Evolutionary conservation across 2,797 vertebrate genomes (phyloP), one percentile per base, ranked within the genome.

Genomic region (Alauda arvensis): DNA sequence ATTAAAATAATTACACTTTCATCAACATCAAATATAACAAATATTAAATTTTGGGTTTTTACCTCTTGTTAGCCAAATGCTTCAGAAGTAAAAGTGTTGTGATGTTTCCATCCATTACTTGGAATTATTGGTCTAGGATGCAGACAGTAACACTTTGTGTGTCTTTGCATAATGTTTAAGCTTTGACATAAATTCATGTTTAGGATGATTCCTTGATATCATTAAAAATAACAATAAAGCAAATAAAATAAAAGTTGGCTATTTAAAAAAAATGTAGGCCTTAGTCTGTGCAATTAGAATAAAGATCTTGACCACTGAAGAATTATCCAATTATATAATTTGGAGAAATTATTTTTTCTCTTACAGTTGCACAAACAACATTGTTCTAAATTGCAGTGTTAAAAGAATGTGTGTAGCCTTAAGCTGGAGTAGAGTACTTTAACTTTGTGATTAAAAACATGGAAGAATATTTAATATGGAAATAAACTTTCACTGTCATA

Each of bases 381-480:
- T 89, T 31, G 3, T n/a, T 79, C n/a, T 51, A 56, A 72, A 71
- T 57, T 55, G 2, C 6, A 52, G 31, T 77, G n/a, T 65, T 69
- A 60, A 77, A 71, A 77, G 28, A 60, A 9, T 56, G 11, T 56
- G 5, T 23, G 28, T 29, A 33, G 14, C 7, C 11, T 53, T 76
- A 83, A 83, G 85, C 63, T 69, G 63, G 57, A 84, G 43, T 45
- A 51, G 11, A 59, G 23, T 86, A 85, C 51, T 63, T 78, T 76
- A 90, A 87, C 92, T 95, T 94, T 90, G 5, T 65, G 51, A 89
- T 94, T 95, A 90, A 94, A 96, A 93, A 53, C 53, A 72, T 72
- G 42, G 46, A 77, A 85, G 70, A 89, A 89, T 53, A 66, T 91
- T 89, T 93, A 59, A 86, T 77, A 65, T 4, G 34, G 91, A 93